Base-by-base conservation (phyloP, 1,140 invertebrate species). In the Ceratina australensis region DNA sequence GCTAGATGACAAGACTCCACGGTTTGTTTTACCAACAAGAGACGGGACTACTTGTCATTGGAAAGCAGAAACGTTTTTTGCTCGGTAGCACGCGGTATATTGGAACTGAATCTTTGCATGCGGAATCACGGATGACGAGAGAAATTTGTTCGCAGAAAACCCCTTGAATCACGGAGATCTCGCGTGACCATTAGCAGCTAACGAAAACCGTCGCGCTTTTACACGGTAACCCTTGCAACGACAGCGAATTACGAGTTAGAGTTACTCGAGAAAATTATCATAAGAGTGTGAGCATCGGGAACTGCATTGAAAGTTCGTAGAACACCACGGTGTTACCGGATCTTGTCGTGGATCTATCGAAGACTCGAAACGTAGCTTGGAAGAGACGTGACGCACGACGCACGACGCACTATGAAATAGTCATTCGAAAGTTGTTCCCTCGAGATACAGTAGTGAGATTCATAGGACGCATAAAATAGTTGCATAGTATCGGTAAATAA, bases 121-220 rank as follows among this genome's bases (percentile, higher is more conserved):
- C 42, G 75, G 66, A 15, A 56, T 81, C 28, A 57, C 47, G 5
- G 28, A 24, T 81, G 56, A 76, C 49, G n/a, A 22, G 16, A 10
- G 22, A 22, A n/a, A 72, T 83, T 73, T 82, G 52, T 69, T 82
- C 80, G 3, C 80, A 82, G 80, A 76, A 54, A 59, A 15, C 28
- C 49, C 71, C 15, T 52, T 60, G 42, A 66, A 54, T 18, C 18
- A 26, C 20, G 57, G 56, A 24, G 49, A 66, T 50, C 16, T 33
- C 10, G 64, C 65, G 20, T 2, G 16, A 74, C 13, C 13, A 18
- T 20, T 16, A 24, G 13, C 20, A 69, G n/a, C n/a, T 42, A 33
- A 50, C 16, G 22, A 64, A 73, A 65, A 33, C 2, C 28, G 8
- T 66, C 50, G 15, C 60, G 49, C 26, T 20, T 50, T 20, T 18